Evolutionary conservation across 2,888 invertebrate species (phyloP).

Genomic region (Sminthurides aquaticus): DNA sequence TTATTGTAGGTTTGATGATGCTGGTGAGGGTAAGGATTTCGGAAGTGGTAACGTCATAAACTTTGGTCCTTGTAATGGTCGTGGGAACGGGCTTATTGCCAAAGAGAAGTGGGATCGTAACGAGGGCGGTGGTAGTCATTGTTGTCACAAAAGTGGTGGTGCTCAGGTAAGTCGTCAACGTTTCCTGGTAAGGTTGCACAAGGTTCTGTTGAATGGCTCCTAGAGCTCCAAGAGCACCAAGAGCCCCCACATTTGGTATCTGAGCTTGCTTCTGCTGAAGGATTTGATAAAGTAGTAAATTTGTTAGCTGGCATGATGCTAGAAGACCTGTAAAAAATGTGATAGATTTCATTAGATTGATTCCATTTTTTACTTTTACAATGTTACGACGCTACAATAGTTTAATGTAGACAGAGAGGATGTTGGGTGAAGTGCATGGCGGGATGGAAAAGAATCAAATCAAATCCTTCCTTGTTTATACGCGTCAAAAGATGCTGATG

Average conservation of each 20-base stretch:
- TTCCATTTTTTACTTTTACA: no score
- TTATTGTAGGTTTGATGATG: conserved; percentile 21
- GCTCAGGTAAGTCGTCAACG: conserved; percentile 36
- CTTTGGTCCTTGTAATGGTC: conserved; percentile 25
- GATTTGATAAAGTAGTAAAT: conserved; percentile 41
- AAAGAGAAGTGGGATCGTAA: conserved; percentile 41
- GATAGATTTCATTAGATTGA: neutral
- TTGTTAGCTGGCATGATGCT: conserved; percentile 43
- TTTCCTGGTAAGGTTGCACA: conserved; percentile 27
- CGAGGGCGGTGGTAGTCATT: conserved; percentile 36
- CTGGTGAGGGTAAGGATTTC: conserved; percentile 21
- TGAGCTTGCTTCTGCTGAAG: conserved; percentile 33
- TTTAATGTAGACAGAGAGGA: no score
- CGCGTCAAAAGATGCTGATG: no score
- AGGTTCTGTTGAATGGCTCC: conserved; percentile 32
- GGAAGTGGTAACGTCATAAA: conserved; percentile 21
- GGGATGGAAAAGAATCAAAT: no score
- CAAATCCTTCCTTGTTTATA: no score
- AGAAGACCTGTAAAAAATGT: conserved; percentile 33
- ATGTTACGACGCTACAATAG: no score
- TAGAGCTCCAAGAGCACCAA: conserved; percentile 1
- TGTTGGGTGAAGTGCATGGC: no score
- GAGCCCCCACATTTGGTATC: neutral
- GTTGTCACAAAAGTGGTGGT: conserved; percentile 38
- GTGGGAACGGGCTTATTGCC: conserved; percentile 30